Conservation (phyloP, 2,797 vertebrate species). For the Peromyscus attwateri region DNA sequence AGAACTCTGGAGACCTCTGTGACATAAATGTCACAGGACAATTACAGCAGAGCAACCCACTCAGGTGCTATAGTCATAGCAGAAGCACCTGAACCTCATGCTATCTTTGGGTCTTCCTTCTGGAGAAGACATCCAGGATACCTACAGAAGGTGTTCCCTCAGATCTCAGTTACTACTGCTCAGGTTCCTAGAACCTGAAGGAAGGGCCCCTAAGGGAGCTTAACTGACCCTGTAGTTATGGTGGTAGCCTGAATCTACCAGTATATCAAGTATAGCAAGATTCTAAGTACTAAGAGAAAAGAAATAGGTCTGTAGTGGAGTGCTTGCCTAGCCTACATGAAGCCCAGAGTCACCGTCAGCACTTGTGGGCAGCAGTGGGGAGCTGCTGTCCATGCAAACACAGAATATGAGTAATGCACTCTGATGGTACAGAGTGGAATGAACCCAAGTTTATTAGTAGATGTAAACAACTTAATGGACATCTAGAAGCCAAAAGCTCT, state of each 20-base stretch:
- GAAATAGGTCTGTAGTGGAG: neutral
- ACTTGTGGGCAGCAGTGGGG: neutral
- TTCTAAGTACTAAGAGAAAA: accelerated
- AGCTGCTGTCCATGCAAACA: neutral
- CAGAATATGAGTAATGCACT: accelerated
- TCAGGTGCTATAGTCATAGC: accelerated
- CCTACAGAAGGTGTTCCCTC: neutral
- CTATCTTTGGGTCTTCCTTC: no score
- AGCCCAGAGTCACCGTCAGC: neutral
- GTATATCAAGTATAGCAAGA: accelerated
- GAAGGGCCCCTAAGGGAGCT: no score
- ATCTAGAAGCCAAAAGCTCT: neutral
- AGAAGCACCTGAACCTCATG: accelerated
- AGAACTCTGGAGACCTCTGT: neutral
- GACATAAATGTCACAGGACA: neutral
- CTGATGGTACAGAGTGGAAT: accelerated
- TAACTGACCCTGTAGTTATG: neutral
- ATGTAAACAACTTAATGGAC: accelerated
- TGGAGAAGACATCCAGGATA: neutral
- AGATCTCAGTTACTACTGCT: neutral
- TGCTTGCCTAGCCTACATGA: neutral
- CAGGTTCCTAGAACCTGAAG: neutral
- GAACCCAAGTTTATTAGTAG: accelerated
- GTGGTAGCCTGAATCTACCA: accelerated
- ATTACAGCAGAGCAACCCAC: no score